Conservation (phyloP, 2,888 invertebrate species). For the Eumerus sabulonum region DNA sequence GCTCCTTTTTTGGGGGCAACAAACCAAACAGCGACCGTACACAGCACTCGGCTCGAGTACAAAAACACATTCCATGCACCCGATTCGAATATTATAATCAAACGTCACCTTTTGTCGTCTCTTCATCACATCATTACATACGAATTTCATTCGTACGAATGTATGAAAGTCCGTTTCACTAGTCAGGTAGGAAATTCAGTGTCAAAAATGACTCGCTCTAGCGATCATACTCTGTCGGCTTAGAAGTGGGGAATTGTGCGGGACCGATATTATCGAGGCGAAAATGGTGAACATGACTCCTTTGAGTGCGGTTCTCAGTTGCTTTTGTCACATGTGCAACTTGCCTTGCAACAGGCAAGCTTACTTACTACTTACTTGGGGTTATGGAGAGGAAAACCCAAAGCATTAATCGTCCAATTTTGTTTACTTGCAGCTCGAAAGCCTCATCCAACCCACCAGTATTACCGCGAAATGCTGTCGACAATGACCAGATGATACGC, state of each 20-base stretch:
- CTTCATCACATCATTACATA: too few species aligned
- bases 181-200: conserved; percentile 57
- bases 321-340: conserved; percentile 72
- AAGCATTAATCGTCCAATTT: too few species aligned
- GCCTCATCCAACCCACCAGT: conserved; percentile 77
- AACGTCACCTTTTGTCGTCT: conserved; percentile 61
- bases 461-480: conserved; percentile 74
- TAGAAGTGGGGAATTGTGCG: conserved; percentile 4
- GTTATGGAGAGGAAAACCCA: too few species aligned
- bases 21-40: conserved; percentile 42
- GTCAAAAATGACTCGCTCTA: conserved; percentile 55
- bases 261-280: conserved; percentile 20
- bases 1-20: conserved; percentile 62
- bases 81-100: conserved; percentile 45
- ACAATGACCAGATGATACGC: conserved; percentile 82
- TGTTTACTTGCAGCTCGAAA: conserved; percentile 74
- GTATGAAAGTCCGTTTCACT: conserved; percentile 42
- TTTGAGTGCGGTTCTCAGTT: conserved; percentile 72
- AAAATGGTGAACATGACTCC: conserved; percentile 69
- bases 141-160: neutral
- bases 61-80: conserved; percentile 44
- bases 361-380: neutral
- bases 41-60: conserved; percentile 5
- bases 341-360: conserved; percentile 72
- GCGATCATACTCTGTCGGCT: conserved; percentile 13